These are phyloP conservation scores for Stenotaenia linearis DNA, from an alignment of 2,888 invertebrate genomes.

Conservation along the genomic window DNA sequence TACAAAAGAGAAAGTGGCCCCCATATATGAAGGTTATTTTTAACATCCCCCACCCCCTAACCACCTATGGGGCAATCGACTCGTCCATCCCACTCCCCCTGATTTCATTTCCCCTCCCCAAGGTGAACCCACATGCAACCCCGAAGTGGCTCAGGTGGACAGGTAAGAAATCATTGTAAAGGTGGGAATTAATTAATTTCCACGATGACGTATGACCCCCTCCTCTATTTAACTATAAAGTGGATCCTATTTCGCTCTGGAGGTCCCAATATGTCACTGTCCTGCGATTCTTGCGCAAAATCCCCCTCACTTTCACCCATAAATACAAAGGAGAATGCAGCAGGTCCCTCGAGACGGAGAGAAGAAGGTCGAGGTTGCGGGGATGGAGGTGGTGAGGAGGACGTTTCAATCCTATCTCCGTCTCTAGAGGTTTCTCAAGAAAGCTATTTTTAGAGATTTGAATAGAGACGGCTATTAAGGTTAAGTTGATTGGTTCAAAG, in stretches of 20 bases:
- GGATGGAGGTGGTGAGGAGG: neutral
- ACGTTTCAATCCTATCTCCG: neutral
- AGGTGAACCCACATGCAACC: neutral
- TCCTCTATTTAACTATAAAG: neutral
- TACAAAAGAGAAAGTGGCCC: neutral
- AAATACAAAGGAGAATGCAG: neutral
- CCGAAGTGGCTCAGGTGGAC: conserved; percentile 4
- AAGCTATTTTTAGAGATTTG: neutral
- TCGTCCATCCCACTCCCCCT: conserved; percentile 10
- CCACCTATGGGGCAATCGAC: neutral
- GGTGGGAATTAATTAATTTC: conserved; percentile 8
- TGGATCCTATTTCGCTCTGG: conserved; percentile 7
- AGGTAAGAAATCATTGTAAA: neutral
- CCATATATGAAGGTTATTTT: neutral
- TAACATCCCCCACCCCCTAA: conserved; percentile 8
- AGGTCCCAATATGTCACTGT: conserved; percentile 24
- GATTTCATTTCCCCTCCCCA: conserved; percentile 5
- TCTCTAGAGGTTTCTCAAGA: neutral
- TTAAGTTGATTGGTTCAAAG: neutral
- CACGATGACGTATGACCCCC: neutral
- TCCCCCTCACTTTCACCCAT: neutral
- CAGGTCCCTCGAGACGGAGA: neutral
- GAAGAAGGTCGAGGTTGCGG: neutral
- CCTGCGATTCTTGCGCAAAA: neutral
- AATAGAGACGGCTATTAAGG: neutral